phyloP scores from a whole-genome alignment of 1,140 invertebrate species.

The Drosophila ironensis region DNA sequence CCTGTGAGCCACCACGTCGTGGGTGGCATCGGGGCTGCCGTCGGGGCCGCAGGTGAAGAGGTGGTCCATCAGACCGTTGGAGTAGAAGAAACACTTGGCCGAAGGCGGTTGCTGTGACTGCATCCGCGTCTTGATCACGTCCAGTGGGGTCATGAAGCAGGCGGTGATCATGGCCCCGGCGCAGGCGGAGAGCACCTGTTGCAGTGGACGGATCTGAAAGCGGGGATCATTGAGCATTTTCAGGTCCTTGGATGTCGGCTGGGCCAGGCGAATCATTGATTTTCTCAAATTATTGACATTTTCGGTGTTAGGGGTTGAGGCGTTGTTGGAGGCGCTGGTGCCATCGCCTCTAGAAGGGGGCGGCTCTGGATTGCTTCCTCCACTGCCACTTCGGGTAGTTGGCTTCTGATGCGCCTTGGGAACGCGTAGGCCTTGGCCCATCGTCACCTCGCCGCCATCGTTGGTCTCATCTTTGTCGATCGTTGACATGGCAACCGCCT shows the following conservation, averaged over 20 bases:
- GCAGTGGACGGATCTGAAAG: conserved; percentile 90
- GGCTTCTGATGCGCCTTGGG: no score
- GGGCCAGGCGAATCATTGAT: no score
- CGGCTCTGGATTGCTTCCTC: no score
- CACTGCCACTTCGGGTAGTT: no score
- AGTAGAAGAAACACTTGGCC: conserved; percentile 97
- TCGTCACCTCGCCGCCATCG: background rate
- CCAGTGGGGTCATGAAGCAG: conserved; percentile 96
- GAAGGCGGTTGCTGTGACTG: conserved; percentile 93
- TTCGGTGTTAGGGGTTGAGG: no score
- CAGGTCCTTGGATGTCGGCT: background rate
- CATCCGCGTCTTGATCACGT: conserved; percentile 99
- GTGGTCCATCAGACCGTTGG: conserved; percentile 99
- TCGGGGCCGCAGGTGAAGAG: conserved; percentile 90
- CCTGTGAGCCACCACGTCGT: conserved; percentile 64
- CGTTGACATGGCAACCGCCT: conserved; percentile 34
- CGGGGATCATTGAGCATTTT: conserved; percentile 85
- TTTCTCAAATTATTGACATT: no score
- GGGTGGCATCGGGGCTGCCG: conserved; percentile 60
- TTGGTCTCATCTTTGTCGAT: background rate
- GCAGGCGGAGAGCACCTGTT: conserved; percentile 95
- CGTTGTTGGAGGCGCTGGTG: no score
- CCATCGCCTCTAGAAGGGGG: no score
- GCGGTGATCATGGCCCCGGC: conserved; percentile 95
- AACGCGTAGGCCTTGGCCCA: conserved; percentile 1